Evolutionary conservation across 2,113 vertebrate genomes (phyloP).

Genomic region (Coracopsis vasa): DNA sequence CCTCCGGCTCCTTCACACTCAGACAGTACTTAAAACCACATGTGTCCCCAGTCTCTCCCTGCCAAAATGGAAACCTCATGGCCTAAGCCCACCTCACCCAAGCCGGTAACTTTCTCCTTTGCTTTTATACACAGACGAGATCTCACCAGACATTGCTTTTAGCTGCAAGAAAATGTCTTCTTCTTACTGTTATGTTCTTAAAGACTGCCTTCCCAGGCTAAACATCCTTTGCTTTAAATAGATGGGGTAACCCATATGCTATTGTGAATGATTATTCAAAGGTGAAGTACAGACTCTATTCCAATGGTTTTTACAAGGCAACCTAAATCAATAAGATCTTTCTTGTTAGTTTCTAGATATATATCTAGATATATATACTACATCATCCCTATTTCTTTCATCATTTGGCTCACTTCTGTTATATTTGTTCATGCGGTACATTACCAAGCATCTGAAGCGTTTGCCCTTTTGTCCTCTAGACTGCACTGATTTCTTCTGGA

Average conservation of each 20-base stretch:
- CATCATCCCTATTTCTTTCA: background rate
- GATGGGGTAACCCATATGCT: constrained; percentile 1
- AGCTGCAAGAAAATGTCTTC: background rate
- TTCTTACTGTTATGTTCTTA: background rate
- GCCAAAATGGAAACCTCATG: background rate
- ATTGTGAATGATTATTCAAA: background rate
- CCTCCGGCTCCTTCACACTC: rapidly evolving
- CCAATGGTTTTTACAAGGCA: background rate
- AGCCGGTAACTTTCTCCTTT: background rate
- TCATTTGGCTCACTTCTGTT: background rate
- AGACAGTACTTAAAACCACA: background rate
- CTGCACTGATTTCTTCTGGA: background rate
- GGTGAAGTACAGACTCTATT: background rate
- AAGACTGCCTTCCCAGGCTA: background rate
- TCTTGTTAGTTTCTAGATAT: background rate
- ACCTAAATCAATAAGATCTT: background rate
- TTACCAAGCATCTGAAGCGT: background rate
- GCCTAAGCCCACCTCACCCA: background rate
- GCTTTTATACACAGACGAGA: background rate
- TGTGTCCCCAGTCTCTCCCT: background rate
- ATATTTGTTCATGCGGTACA: background rate
- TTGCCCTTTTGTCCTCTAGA: background rate
- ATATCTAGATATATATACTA: background rate
- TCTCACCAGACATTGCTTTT: background rate
- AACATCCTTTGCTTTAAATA: constrained; percentile 23